Evolutionary conservation across 2,888 invertebrate genomes (phyloP), one percentile per base, ranked within the genome.

Genomic region (Sturmia bella): DNA sequence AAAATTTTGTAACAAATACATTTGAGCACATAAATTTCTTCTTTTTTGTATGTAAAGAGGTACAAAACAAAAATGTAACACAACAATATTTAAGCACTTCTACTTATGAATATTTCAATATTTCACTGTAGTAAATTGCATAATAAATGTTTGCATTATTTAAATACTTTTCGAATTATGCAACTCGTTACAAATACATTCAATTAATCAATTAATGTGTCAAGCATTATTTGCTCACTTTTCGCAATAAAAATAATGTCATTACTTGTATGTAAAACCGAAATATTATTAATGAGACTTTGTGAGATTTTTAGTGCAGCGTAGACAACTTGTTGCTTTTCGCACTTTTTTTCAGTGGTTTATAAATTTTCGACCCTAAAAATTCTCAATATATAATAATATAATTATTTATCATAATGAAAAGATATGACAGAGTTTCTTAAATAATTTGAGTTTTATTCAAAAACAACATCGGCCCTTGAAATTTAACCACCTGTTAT

Each of bases 21-120:
- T 17, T 57, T 66, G n/a, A n/a, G n/a, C n/a, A n/a, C n/a, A n/a
- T n/a, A n/a, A n/a, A n/a, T n/a, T n/a, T n/a, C n/a, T n/a, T n/a
- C 15, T 59, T 0, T 45, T 27, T 63, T 27, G 24, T 50, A 39
- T 17, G 64, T 2, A 19, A 48, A 63, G n/a, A n/a, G 6, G 9
- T 45, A 74, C 5, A 21, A 52, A 50, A n/a, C n/a, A 57, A 41
- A 45, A 7, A 27, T 27, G 9, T 48, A 13, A 21, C 24, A 41
- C 27, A 54, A 63, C 3, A n/a, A 21, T 41, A 50, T 48, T 59
- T 43, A 17, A 56, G 13, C 50, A 12, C 37, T 63, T 81, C n/a
- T 57, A 43, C 54, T 74, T 77, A 64, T 77, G 77, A 68, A 70
- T 64, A 50, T 78, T 69, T 74, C 21, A 74, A 69, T 81, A 69